phyloP scores from a whole-genome alignment of 2,113 vertebrate genomes.

The Hippocampus guttulatus region DNA sequence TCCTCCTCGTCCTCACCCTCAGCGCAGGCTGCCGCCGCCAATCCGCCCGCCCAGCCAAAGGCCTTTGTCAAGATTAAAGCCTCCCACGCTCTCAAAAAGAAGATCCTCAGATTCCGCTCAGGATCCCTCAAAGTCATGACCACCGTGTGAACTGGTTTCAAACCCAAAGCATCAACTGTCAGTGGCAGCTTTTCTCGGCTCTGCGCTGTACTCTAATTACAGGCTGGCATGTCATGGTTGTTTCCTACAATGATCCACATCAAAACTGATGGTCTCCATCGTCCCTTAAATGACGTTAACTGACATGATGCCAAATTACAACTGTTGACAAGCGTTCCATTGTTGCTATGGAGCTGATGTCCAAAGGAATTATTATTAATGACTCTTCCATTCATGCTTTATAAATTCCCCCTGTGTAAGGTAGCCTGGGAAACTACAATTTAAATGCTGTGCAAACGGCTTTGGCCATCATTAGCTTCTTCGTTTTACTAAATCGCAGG shows the following conservation, averaged over 20 bases:
- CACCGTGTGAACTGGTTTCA: slow-evolving; percentile 74
- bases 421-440: background rate
- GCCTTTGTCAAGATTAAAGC: slow-evolving; percentile 90
- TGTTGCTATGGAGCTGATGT: slow-evolving; percentile 11
- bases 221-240: slow-evolving; percentile 1
- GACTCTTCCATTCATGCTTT: slow-evolving; percentile 4
- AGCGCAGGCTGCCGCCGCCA: slow-evolving; percentile 48
- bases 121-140: slow-evolving; percentile 93
- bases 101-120: slow-evolving; percentile 86
- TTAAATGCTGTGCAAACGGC: background rate
- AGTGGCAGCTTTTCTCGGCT: background rate
- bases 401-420: slow-evolving; percentile 3
- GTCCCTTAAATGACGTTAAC: slow-evolving; percentile 19
- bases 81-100: slow-evolving; percentile 89
- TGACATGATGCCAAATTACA: slow-evolving; percentile 22
- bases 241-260: slow-evolving; percentile 15
- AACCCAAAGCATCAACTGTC: background rate
- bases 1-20: slow-evolving; percentile 68
- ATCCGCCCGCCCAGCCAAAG: slow-evolving; percentile 67
- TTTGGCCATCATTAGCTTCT: background rate
- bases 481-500: too few relatives aligned
- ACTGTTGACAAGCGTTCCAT: slow-evolving; percentile 6
- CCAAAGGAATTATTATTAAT: slow-evolving; percentile 12
- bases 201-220: background rate
- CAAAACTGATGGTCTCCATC: slow-evolving; percentile 9